phyloP scores from a whole-genome alignment of 2,888 invertebrate species.

The Sycophila texana region DNA sequence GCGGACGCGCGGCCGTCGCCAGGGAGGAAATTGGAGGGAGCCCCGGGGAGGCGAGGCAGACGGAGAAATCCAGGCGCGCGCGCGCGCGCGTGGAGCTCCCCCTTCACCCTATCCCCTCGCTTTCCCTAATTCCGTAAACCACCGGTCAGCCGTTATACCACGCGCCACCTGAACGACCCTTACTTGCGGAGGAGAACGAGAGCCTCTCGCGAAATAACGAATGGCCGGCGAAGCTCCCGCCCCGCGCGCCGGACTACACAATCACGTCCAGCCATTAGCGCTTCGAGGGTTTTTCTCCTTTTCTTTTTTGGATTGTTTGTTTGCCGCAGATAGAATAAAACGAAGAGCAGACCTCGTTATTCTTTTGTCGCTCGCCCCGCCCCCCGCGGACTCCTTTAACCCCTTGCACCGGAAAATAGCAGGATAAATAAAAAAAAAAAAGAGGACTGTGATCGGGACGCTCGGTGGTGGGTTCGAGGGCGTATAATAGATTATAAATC shows the following conservation, averaged over 20 bases:
- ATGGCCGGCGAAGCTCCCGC: background rate
- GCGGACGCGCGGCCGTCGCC: background rate
- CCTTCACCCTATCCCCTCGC: constrained; percentile 60
- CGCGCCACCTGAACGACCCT: constrained; percentile 40
- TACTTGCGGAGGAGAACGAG: constrained; percentile 2
- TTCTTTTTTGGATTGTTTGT: background rate
- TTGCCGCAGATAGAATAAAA: no score
- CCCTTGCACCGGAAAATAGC: background rate
- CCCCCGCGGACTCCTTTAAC: background rate
- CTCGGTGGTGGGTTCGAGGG: background rate
- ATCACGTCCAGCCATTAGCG: constrained; percentile 49
- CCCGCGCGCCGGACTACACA: constrained; percentile 22
- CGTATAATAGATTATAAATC: constrained; percentile 14
- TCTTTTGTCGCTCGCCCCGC: background rate
- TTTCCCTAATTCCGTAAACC: constrained; percentile 66
- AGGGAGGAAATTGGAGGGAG: constrained; percentile 64
- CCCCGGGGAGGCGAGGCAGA: constrained; percentile 1
- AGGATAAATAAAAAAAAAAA: background rate
- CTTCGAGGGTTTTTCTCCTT: constrained; percentile 6
- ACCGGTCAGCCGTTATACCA: constrained; percentile 45
- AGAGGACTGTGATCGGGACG: no score
- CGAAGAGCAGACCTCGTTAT: no score
- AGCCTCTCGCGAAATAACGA: constrained; percentile 32
- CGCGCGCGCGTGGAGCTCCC: no score
- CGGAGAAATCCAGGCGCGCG: no score